These are phyloP conservation scores for Megalurothrips usitatus DNA, from an alignment of 2,888 invertebrate genomes.

Conservation along the genomic window DNA sequence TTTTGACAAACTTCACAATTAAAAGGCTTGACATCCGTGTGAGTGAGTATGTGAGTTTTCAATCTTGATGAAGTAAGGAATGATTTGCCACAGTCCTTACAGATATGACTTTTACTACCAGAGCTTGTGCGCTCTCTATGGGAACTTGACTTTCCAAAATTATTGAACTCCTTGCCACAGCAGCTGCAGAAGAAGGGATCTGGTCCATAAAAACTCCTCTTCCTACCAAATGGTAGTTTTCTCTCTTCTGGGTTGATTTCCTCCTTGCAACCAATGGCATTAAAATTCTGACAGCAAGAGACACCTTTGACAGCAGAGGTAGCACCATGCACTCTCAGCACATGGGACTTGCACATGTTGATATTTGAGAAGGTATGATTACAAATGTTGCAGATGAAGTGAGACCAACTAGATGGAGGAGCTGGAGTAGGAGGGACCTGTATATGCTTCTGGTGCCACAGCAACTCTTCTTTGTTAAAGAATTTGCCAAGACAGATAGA, in stretches of 20 bases:
- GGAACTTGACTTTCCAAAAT: background rate
- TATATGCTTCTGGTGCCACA: background rate
- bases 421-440: background rate
- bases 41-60: background rate
- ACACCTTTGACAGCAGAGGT: background rate
- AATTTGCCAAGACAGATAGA: background rate
- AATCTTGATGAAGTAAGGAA: conserved; percentile 6
- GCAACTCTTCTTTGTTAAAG: background rate
- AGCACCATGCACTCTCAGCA: background rate
- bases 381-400: conserved; percentile 11
- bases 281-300: background rate
- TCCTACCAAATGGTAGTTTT: background rate
- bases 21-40: background rate
- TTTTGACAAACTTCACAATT: background rate
- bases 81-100: background rate
- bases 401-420: background rate
- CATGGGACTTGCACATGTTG: conserved; percentile 2
- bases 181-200: background rate
- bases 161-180: background rate
- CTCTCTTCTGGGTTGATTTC: background rate
- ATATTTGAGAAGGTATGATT: conserved; percentile 12
- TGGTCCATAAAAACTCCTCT: background rate
- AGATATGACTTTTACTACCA: background rate
- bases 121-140: background rate
- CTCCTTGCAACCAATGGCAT: background rate